phyloP scores from a whole-genome alignment of 1,140 invertebrate genomes.

The Bombyx mori region ASM3026992v2 NC_085118.1:8508501-8509000 shows the following conservation, averaged over 20 bases:
- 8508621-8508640: conserved; percentile 96
- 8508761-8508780: not conserved
- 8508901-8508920: no score
- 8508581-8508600: conserved; percentile 97
- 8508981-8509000: no score
- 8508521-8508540: conserved; percentile 98
- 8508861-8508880: no score
- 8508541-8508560: conserved; percentile 89
- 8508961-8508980: no score
- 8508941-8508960: no score
- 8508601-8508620: conserved; percentile 99
- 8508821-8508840: no score
- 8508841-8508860: no score
- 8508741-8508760: no score
- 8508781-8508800: not conserved
- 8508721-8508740: no score
- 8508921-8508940: no score
- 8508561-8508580: conserved; percentile 95
- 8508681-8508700: conserved; percentile 93
- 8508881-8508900: no score
- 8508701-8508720: conserved; percentile 76
- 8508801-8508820: no score
- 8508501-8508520: conserved; percentile 95
- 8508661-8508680: conserved; percentile 86
- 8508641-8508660: conserved; percentile 94